Evolutionary conservation across 2,888 invertebrate genomes (phyloP).

Genomic region (Polydrusus tereticollis): DNA sequence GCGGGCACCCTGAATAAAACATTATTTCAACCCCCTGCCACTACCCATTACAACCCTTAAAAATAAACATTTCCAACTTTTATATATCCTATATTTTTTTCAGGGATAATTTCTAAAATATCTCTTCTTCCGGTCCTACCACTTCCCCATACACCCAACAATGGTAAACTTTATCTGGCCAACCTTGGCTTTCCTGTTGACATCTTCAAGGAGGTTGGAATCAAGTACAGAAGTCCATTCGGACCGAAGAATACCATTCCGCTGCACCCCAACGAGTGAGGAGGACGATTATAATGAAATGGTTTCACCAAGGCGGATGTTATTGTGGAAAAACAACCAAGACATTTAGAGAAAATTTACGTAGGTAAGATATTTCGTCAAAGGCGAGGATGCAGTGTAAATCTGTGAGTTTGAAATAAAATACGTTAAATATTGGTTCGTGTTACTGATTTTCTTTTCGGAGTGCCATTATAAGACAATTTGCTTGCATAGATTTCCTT

Average conservation of each 20-base stretch:
- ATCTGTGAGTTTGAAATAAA: background rate
- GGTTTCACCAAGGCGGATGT: background rate
- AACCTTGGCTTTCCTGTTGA: conserved; percentile 86
- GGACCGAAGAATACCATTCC: conserved; percentile 86
- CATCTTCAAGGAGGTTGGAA: conserved; percentile 81
- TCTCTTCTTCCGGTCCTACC: conserved; percentile 81
- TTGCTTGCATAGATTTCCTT: too few relatives aligned
- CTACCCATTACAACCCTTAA: background rate
- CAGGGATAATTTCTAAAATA: conserved; percentile 73
- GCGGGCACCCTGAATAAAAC: too few relatives aligned
- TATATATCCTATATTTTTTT: background rate
- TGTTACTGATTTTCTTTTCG: too few relatives aligned
- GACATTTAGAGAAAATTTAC: background rate
- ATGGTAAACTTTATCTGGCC: conserved; percentile 85
- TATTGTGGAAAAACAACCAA: conserved; percentile 22
- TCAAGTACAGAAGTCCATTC: conserved; percentile 88
- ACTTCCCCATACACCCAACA: conserved; percentile 72
- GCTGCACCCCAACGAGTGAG: conserved; percentile 68
- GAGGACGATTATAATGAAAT: conserved; percentile 29
- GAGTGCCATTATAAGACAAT: too few relatives aligned
- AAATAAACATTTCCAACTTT: background rate
- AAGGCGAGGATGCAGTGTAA: background rate
- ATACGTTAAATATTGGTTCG: too few relatives aligned
- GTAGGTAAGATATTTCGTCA: background rate
- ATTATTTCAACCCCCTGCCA: too few relatives aligned